A percentile compares a stretch with the other conserved stretches of the same genome.
Evolutionary conservation across 2,113 vertebrate species (phyloP).

Genomic region (Mionectes macconnelli): DNA sequence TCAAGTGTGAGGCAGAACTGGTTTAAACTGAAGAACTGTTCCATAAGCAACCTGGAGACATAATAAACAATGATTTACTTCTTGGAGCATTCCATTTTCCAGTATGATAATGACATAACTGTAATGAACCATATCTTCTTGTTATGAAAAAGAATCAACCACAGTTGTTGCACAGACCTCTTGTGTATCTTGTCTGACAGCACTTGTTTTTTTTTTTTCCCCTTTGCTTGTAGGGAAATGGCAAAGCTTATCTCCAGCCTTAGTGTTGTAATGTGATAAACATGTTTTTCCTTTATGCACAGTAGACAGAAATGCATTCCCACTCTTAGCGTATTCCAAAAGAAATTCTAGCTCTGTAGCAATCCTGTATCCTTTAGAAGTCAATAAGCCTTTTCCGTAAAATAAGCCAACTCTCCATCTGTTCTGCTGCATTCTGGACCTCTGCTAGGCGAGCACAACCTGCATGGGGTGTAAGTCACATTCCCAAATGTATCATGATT

Average conservation of each 20-base stretch:
- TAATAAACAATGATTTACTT: constrained; percentile 9
- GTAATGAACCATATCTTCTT: constrained; percentile 46
- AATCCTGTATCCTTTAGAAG: not conserved
- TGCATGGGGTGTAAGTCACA: not conserved
- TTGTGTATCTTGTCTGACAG: constrained; percentile 2
- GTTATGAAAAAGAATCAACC: not conserved
- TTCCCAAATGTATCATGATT: not conserved
- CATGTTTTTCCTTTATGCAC: not conserved
- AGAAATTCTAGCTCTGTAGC: not conserved
- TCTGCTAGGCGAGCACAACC: not conserved
- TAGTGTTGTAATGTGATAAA: not conserved
- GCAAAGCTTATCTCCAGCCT: not conserved
- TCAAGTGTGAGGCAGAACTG: not conserved
- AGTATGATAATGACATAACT: constrained; percentile 40
- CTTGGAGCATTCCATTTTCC: not conserved
- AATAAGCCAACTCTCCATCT: not conserved
- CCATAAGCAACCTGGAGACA: not conserved
- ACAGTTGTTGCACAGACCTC: not conserved
- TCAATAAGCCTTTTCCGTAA: not conserved
- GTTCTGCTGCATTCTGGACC: not conserved
- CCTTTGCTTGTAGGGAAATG: not conserved
- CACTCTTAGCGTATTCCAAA: not conserved
- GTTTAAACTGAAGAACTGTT: not conserved
- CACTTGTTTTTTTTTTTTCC: not conserved
- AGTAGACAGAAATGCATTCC: not conserved